phyloP scores from a whole-genome alignment of 2,113 vertebrate species.

The Terrapene triunguis region DNA sequence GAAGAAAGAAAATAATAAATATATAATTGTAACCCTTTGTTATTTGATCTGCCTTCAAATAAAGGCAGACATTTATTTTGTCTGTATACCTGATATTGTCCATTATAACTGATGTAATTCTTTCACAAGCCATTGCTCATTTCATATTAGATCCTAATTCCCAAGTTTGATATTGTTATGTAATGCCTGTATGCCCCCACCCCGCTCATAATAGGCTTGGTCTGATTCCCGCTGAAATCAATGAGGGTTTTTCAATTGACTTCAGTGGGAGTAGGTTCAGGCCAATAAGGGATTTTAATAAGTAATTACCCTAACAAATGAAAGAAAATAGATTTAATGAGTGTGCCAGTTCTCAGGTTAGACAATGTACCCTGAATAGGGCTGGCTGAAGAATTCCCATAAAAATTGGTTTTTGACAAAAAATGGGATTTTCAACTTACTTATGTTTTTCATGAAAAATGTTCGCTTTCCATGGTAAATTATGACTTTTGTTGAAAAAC shows the following conservation, averaged over 20 bases:
- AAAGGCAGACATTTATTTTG: accelerated
- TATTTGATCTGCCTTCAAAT: not conserved
- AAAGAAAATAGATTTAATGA: not conserved
- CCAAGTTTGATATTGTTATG: not conserved
- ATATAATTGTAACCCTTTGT: not conserved
- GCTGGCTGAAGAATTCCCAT: not conserved
- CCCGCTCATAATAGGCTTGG: not conserved
- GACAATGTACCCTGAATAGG: not conserved
- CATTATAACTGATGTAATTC: not conserved
- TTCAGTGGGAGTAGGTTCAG: not conserved
- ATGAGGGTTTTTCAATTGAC: not conserved
- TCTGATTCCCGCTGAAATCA: not conserved
- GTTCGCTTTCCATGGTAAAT: constrained; percentile 33
- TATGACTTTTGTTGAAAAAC: not conserved
- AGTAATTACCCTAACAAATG: not conserved
- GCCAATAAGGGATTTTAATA: not conserved
- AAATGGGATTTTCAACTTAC: constrained; percentile 11
- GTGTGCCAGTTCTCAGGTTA: not conserved
- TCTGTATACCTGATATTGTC: not conserved
- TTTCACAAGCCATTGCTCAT: not conserved
- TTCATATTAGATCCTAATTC: not conserved
- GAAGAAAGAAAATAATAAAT: not conserved
- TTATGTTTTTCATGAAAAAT: not conserved
- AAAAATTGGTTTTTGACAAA: not conserved
- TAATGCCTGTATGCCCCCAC: not conserved